These are phyloP conservation scores for Tauraco hartlaubi DNA, from an alignment of 2,797 vertebrate genomes.

Conservation along the genomic window DNA sequence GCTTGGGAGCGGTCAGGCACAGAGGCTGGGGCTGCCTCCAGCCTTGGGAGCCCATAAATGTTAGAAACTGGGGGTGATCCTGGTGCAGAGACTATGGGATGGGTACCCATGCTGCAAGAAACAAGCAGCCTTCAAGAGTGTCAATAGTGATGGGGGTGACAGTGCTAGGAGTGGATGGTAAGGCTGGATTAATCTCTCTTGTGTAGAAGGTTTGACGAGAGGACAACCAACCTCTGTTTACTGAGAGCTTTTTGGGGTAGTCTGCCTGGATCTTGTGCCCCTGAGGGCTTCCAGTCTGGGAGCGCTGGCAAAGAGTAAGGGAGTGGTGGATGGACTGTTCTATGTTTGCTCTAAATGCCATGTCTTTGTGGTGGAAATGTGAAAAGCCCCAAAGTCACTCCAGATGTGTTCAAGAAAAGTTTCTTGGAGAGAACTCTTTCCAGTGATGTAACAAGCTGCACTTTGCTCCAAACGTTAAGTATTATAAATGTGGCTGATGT, in stretches of 20 bases:
- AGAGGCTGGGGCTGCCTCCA: not conserved
- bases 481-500: slow-evolving; percentile 54
- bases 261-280: not conserved
- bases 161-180: not conserved
- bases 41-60: not conserved
- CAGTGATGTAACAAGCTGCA: not conserved
- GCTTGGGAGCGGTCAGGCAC: rapidly evolving
- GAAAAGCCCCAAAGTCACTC: not conserved
- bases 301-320: not conserved
- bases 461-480: not conserved
- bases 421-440: not conserved
- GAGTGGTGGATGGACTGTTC: rapidly evolving
- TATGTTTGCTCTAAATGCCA: rapidly evolving
- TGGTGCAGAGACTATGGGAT: not conserved
- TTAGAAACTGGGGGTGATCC: not conserved
- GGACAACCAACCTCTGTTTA: not conserved
- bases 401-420: not conserved
- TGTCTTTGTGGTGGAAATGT: not conserved
- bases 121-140: not conserved
- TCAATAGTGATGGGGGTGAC: too few species aligned
- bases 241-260: not conserved
- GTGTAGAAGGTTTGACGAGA: not conserved
- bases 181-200: not conserved
- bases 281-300: not conserved
- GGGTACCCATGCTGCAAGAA: not conserved